Evolutionary conservation across 2,113 vertebrate genomes (phyloP), one percentile per base, ranked within the genome.

Genomic region (Gavia stellata): DNA sequence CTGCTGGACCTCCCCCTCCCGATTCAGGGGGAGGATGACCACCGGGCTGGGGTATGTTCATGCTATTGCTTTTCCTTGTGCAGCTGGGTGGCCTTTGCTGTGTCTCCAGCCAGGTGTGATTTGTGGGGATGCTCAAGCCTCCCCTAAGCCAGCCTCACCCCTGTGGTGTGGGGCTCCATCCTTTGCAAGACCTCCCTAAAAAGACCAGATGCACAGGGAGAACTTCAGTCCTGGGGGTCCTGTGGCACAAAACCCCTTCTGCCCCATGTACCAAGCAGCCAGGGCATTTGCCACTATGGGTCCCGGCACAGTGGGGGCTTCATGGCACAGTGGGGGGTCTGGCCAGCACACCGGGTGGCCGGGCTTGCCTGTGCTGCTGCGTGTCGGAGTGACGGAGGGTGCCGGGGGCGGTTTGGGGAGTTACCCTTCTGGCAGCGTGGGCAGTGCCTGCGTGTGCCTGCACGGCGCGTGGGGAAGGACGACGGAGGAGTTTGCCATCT

Each of bases 401-500:
- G 84, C 75, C 1, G 3, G 55, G 68, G 79, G 13, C 0, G 29
- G 86, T 68, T 68, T 1, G 17, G 80, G 96, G 94, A 40, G 92
- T 95, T 86, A 82, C 96, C 84, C 94, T 38, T 89, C 91, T 90
- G 95, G 91, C 84, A 81, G 96, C 29, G 91, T 95, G 96, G 96
- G 96, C 88, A 94, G 95, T 0, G 81, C 80, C 86, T 84, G 91
- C 36, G 50, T 94, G 86, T 12, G 53, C 73, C 29, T 17, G 92
- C 92, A 86, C 2, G 4, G 86, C 0, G 92, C 29, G 94, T 95
- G 92, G 91, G 91, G 91, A 97, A 92, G 94, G 94, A 90, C 29
- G 85, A 90, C 18, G 96, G 92, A 94, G 92, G 97, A 96, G 97
- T 96, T 93, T 88, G 94, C 97, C 96, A 97, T 97, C 97, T 97